phyloP scores from a whole-genome alignment of 2,888 invertebrate species.

The Patella caerulea region DNA sequence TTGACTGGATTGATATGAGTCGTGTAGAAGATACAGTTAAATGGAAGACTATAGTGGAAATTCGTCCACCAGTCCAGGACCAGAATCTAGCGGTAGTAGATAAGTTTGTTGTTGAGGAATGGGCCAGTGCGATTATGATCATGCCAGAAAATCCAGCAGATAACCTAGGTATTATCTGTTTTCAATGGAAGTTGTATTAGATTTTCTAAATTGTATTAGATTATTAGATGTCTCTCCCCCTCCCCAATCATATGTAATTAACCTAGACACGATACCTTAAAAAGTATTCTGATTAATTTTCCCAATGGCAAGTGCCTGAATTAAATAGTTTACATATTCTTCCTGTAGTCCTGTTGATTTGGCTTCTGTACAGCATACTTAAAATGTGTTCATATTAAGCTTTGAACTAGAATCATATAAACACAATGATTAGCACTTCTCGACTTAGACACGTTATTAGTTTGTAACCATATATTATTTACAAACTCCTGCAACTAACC shows the following conservation, averaged over 20 bases:
- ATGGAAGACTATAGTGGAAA: conserved; percentile 56
- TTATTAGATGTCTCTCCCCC: too few relatives aligned
- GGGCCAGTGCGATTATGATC: conserved; percentile 57
- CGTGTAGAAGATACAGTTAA: conserved; percentile 51
- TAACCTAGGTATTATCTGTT: conserved; percentile 56
- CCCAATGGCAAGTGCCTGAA: too few relatives aligned
- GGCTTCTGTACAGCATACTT: too few relatives aligned
- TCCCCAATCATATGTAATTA: background rate
- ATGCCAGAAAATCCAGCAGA: conserved; percentile 57
- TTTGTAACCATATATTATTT: background rate
- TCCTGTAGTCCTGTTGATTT: too few relatives aligned
- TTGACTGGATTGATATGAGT: conserved; percentile 60
- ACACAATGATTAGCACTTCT: too few relatives aligned
- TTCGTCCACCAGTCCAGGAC: conserved; percentile 56
- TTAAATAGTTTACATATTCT: too few relatives aligned
- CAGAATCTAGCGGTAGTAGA: conserved; percentile 61
- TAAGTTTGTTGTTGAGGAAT: conserved; percentile 44
- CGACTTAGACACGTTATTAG: too few relatives aligned
- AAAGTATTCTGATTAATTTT: background rate
- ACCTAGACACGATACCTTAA: background rate
- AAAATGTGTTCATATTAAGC: too few relatives aligned
- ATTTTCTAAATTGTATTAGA: background rate
- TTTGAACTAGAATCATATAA: too few relatives aligned
- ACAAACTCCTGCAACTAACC: background rate
- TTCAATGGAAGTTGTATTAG: background rate